Evolutionary conservation across 2,888 invertebrate species (phyloP), one percentile per base, ranked within the genome.

Genomic region (Serripes groenlandicus): DNA sequence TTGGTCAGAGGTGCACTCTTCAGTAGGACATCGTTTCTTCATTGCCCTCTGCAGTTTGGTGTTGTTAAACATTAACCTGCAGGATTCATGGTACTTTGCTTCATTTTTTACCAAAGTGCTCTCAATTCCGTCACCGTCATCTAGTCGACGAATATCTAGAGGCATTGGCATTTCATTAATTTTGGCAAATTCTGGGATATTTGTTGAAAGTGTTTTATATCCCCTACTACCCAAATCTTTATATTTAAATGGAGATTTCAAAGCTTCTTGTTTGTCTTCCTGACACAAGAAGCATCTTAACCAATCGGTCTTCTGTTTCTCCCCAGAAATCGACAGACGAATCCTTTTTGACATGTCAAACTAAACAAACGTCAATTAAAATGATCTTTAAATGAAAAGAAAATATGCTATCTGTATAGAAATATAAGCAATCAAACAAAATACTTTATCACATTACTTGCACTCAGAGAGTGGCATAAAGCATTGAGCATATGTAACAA

Each of bases 41-140:
- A n/a, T n/a, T 32, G 73, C 80, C 42, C 80, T 56, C 18, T 85
- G 52, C 3, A 85, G 73, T 66, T 87, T 87, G 15, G 80, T 73
- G 71, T 87, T 84, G 71, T 77, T 84, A 42, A 81, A 84, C 70
- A 74, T 28, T 21, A 77, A 34, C 32, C 78, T 26, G 64, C 79
- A 85, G 58, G 64, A 76, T 62, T 80, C 60, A 58, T 87, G 88
- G 30, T 88, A 87, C 32, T 85, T 73, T 69, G 88, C 85, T 18
- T 79, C 34, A 18, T 78, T 85, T 15, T 56, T 56, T 69, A 71
- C 69, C 76, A 85, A n/a, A n/a, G 85, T 84, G 64, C 56, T 64
- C 74, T 84, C 86, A 62, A 86, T 83, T 18, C 86, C 81, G 78
- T 49, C 72, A 58, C 85, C 83, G 54, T 89, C 81, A 71, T 84